phyloP scores from a whole-genome alignment of 2,888 invertebrate species.

The Polyploca ridens region DNA sequence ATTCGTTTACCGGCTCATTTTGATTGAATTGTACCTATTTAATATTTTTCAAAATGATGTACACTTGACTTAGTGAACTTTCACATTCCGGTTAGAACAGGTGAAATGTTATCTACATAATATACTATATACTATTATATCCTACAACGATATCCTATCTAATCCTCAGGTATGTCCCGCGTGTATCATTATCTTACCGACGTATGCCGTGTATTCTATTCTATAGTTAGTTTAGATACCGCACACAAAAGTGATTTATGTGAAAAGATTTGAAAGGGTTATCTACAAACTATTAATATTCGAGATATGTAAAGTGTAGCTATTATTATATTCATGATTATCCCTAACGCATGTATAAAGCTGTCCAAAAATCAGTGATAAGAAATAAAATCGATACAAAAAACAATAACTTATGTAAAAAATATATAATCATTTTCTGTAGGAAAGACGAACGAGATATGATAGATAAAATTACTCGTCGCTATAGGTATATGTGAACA shows the following conservation, averaged over 20 bases:
- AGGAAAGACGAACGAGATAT: not conserved
- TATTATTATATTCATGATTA: too few relatives aligned
- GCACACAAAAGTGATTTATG: not conserved
- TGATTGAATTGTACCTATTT: not conserved
- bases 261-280: not conserved
- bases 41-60: not conserved
- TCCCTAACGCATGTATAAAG: too few relatives aligned
- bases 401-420: too few relatives aligned
- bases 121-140: too few relatives aligned
- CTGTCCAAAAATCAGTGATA: not conserved
- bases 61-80: not conserved
- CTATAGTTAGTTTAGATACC: not conserved
- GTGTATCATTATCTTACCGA: not conserved
- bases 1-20: constrained; percentile 7
- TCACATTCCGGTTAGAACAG: not conserved
- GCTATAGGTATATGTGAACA: not conserved
- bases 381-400: too few relatives aligned
- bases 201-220: not conserved
- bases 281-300: too few relatives aligned
- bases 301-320: too few relatives aligned
- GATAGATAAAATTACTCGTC: not conserved
- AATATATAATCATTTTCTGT: not conserved
- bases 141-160: too few relatives aligned
- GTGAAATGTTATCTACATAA: not conserved
- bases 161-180: not conserved